Evolutionary conservation across 2,888 invertebrate species (phyloP).

Genomic region (Stenurella melanura): DNA sequence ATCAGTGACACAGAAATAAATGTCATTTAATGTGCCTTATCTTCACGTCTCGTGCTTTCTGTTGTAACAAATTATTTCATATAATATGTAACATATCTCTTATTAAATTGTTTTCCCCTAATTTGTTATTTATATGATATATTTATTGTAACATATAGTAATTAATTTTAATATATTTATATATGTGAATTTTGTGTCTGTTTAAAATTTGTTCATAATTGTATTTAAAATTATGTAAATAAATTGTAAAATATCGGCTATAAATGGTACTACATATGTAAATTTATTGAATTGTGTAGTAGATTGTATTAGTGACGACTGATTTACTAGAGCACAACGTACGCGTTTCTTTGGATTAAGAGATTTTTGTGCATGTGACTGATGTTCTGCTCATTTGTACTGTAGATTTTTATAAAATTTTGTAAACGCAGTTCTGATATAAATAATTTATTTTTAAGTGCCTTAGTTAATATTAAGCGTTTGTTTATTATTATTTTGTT

Average conservation of each 20-base stretch:
- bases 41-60: constrained; percentile 29
- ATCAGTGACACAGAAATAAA: constrained; percentile 39
- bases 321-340: constrained; percentile 41
- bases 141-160: constrained; percentile 50
- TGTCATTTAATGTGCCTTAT: constrained; percentile 53
- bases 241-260: constrained; percentile 35
- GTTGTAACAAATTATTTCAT: constrained; percentile 19
- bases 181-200: constrained; percentile 32
- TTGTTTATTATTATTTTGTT: constrained; percentile 30
- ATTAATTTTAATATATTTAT: constrained; percentile 44
- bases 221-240: constrained; percentile 19
- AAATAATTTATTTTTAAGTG: constrained; percentile 35
- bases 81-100: constrained; percentile 47
- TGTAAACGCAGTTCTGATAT: constrained; percentile 28
- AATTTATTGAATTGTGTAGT: constrained; percentile 33
- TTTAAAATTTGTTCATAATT: constrained; percentile 21
- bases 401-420: constrained; percentile 40
- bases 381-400: constrained; percentile 45
- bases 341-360: constrained; percentile 39
- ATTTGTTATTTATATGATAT: constrained; percentile 48
- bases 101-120: constrained; percentile 38
- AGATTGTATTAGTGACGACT: constrained; percentile 37
- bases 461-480: constrained; percentile 19
- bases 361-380: constrained; percentile 42
- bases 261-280: constrained; percentile 35